Conservation (phyloP, 1,140 invertebrate genomes). For the Coptotermes formosanus region DNA sequence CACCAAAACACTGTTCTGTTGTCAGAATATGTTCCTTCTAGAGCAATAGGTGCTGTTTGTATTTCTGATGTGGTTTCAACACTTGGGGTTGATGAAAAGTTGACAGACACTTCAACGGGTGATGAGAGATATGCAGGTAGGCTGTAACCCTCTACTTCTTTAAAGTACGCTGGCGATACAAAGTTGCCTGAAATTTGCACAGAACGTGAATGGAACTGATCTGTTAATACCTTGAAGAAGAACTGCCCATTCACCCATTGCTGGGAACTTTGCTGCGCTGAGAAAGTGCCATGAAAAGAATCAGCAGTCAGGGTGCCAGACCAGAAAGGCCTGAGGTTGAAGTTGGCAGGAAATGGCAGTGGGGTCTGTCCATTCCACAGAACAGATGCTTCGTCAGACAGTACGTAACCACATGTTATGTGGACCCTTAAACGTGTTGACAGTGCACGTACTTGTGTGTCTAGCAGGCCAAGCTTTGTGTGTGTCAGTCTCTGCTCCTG, state of each 20-base stretch:
- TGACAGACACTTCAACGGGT: not conserved
- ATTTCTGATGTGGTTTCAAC: not conserved
- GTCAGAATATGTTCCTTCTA: constrained; percentile 26
- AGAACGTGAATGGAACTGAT: not conserved
- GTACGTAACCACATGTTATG: not conserved
- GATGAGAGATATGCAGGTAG: not conserved
- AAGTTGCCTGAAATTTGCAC: not conserved
- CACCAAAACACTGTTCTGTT: constrained; percentile 26
- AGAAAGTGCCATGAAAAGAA: not conserved
- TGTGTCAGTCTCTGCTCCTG: constrained; percentile 42
- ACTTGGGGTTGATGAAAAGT: not conserved
- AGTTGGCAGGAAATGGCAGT: not conserved
- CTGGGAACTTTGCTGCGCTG: not conserved
- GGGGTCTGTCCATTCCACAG: not conserved
- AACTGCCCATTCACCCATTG: no score
- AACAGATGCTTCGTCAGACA: not conserved
- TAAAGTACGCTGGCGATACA: constrained; percentile 18
- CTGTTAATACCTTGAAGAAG: not conserved
- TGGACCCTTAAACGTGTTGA: not conserved
- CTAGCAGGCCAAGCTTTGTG: not conserved
- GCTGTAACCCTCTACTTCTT: not conserved
- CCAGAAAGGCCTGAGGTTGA: not conserved
- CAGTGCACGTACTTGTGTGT: not conserved
- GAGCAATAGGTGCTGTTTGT: not conserved
- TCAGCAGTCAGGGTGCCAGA: not conserved